Percentiles rank a stretch among this genome's conserved stretches.
Evolutionary conservation across 2,113 vertebrate genomes (phyloP).

Genomic region (Melospiza melodia): DNA sequence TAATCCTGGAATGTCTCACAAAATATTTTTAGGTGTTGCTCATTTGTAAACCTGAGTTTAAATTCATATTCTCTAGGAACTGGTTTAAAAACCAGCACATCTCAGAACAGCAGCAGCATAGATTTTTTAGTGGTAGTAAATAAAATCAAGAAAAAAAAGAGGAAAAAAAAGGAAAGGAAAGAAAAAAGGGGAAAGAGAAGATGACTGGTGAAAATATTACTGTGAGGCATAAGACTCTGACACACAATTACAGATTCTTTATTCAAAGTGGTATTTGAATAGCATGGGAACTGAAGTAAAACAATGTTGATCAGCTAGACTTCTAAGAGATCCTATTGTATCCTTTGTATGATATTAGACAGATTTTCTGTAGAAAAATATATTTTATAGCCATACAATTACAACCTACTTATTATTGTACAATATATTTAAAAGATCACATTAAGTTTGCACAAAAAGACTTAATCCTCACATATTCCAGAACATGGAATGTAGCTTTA

Average conservation of each 20-base stretch:
- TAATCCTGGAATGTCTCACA: background rate
- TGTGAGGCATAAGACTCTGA: background rate
- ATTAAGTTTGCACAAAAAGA: background rate
- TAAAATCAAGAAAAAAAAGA: background rate
- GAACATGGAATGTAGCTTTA: background rate
- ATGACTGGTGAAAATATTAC: background rate
- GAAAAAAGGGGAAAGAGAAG: no score
- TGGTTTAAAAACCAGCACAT: background rate
- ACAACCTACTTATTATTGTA: background rate
- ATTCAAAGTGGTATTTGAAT: background rate
- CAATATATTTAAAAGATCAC: background rate
- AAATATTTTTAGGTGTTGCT: background rate
- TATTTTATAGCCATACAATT: background rate
- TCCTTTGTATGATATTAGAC: background rate
- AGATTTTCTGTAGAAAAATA: background rate
- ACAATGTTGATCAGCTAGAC: background rate
- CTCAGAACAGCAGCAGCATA: background rate
- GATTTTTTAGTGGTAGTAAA: background rate
- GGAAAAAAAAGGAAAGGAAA: no score
- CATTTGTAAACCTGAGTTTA: background rate
- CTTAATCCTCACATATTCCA: background rate
- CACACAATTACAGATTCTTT: background rate
- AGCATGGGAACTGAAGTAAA: background rate
- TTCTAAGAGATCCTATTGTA: background rate
- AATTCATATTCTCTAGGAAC: background rate